Conservation (phyloP, 1,140 invertebrate genomes). For the Sesamia nonagrioides region DNA sequence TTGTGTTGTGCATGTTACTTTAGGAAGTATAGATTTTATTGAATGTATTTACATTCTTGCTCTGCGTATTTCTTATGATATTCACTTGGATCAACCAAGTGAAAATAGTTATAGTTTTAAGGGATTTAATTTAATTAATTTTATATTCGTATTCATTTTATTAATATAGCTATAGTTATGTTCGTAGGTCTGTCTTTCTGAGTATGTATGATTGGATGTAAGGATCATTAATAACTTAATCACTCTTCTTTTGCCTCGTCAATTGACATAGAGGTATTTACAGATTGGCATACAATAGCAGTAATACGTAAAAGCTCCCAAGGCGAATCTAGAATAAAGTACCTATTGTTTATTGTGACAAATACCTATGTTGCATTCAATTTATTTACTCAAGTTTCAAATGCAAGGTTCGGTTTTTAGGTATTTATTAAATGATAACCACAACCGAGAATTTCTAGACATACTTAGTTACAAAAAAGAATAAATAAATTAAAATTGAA, state of each 20-base stretch:
- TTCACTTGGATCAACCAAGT: not conserved
- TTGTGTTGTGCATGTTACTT: not conserved
- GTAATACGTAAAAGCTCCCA: conserved; percentile 27
- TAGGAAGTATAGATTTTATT: not conserved
- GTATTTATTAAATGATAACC: not conserved
- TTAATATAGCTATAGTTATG: not conserved
- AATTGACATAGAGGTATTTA: conserved; percentile 14
- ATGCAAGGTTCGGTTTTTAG: not conserved
- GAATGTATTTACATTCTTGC: not conserved
- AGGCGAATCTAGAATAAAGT: not conserved
- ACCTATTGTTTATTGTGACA: no score
- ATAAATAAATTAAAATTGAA: not conserved
- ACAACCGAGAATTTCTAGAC: not conserved
- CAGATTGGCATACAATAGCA: conserved; percentile 32
- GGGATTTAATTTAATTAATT: not conserved
- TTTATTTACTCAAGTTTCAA: not conserved
- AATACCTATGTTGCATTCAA: no score
- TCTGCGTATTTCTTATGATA: conserved; percentile 21
- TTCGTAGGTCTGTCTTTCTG: not conserved
- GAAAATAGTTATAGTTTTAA: not conserved
- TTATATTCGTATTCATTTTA: not conserved
- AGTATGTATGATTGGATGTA: not conserved
- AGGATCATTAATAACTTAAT: conserved; percentile 24
- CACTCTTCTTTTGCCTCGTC: not conserved
- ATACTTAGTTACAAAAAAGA: not conserved